A percentile compares a stretch with the other conserved stretches of the same genome.
phyloP scores from a whole-genome alignment of 2,113 vertebrate genomes.

The Salvelinus sp. region DNA sequence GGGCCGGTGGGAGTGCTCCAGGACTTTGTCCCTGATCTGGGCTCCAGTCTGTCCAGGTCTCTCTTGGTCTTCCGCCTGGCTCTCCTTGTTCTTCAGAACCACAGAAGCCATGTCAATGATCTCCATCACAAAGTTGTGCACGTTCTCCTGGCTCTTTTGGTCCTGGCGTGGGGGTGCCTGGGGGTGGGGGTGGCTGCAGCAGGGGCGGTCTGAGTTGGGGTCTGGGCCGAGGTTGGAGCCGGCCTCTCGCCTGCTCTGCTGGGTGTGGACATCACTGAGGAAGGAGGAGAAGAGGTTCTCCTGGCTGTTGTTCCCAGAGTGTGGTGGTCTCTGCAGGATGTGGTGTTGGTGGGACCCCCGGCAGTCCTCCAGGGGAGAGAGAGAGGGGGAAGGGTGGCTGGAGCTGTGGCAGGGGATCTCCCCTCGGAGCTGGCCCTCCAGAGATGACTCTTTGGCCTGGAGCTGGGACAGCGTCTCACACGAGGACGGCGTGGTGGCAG shows the following conservation, averaged over 20 bases:
- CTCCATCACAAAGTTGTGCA: constrained; percentile 92
- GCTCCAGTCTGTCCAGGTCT: constrained; percentile 61
- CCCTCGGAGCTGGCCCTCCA: constrained; percentile 74
- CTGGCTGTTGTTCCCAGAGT: constrained; percentile 59
- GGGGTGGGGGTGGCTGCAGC: constrained; percentile 69
- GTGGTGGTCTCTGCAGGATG: constrained; percentile 32
- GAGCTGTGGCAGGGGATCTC: constrained; percentile 75
- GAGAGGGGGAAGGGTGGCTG: constrained; percentile 42
- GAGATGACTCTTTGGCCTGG: constrained; percentile 44
- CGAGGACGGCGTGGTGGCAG: constrained; percentile 34
- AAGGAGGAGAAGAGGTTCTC: constrained; percentile 61
- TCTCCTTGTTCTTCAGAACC: constrained; percentile 86
- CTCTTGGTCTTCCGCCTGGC: constrained; percentile 43
- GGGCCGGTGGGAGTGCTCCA: constrained; percentile 90
- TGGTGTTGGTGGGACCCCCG: constrained; percentile 25
- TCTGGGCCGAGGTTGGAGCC: constrained; percentile 41
- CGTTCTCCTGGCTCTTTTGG: constrained; percentile 75
- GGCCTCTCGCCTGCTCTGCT: constrained; percentile 52
- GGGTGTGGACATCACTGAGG: constrained; percentile 53
- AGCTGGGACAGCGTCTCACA: constrained; percentile 42
- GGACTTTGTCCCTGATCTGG: constrained; percentile 92
- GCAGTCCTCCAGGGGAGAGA: constrained; percentile 57
- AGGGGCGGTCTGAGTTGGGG: constrained; percentile 52
- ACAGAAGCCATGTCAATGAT: constrained; percentile 93
- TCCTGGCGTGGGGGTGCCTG: constrained; percentile 25